Evolutionary conservation across 2,113 vertebrate species (phyloP).

Genomic region (Argyrosomus japonicus): DNA sequence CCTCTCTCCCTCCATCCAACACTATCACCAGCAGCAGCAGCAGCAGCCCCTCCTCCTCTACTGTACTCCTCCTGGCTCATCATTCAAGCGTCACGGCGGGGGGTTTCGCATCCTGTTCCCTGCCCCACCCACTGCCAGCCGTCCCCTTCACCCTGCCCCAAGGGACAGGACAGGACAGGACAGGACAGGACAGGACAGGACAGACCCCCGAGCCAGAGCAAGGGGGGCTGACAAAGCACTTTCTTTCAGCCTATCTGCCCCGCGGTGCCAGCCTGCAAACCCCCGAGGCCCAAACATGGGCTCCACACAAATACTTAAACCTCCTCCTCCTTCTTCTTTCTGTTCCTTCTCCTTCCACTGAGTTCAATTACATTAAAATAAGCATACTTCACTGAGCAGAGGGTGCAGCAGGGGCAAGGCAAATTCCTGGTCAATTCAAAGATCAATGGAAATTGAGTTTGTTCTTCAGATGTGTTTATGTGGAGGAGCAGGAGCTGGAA

Average conservation of each 20-base stretch:
- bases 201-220: conserved; percentile 22
- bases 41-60: conserved; percentile 50
- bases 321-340: background rate
- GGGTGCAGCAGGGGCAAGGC: background rate
- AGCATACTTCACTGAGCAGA: conserved; percentile 28
- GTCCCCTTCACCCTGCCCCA: conserved; percentile 53
- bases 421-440: conserved; percentile 52
- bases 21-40: background rate
- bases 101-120: conserved; percentile 62
- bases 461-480: conserved; percentile 61
- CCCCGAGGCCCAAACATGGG: conserved; percentile 34
- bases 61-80: conserved; percentile 76
- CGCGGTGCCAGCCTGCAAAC: conserved; percentile 35
- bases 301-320: conserved; percentile 21
- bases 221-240: conserved; percentile 72
- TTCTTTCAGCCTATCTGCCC: conserved; percentile 61
- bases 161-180: conserved; percentile 36
- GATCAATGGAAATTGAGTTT: conserved; percentile 74
- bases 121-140: conserved; percentile 61
- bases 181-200: background rate
- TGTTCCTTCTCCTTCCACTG: conserved; percentile 3
- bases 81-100: conserved; percentile 70
- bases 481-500: conserved; percentile 7
- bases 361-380: conserved; percentile 64
- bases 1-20: background rate